phyloP scores from a whole-genome alignment of 2,113 vertebrate genomes.

The Melanotaenia duboulayi region DNA sequence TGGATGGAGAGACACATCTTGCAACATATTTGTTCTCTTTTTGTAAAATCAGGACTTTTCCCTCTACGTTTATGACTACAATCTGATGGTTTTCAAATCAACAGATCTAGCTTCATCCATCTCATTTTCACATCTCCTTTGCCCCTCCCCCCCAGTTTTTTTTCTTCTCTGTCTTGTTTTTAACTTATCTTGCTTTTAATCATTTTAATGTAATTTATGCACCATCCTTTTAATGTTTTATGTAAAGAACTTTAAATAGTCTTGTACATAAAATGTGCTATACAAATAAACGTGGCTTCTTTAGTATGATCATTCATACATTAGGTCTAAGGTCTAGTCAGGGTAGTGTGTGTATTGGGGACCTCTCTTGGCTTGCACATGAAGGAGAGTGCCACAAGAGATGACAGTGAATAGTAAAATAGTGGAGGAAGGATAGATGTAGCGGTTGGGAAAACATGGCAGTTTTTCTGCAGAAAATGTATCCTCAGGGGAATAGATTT shows the following conservation, averaged over 20 bases:
- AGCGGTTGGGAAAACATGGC: conserved; percentile 55
- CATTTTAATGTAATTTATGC: too few relatives aligned
- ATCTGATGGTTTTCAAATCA: neutral
- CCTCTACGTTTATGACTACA: neutral
- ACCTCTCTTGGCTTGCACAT: conserved; percentile 55
- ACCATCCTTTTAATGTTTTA: too few relatives aligned
- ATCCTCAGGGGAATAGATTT: conserved; percentile 40
- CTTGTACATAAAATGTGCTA: too few relatives aligned
- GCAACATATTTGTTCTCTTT: neutral
- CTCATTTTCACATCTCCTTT: conserved; percentile 18
- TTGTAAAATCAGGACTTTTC: neutral
- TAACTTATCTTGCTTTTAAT: too few relatives aligned
- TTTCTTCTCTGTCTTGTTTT: conserved; percentile 24
- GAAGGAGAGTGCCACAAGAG: conserved; percentile 47
- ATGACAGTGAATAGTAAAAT: conserved; percentile 66
- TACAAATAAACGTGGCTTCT: too few relatives aligned
- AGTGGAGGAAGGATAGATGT: conserved; percentile 39
- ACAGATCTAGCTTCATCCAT: neutral
- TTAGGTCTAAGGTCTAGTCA: conserved; percentile 38
- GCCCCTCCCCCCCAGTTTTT: conserved; percentile 14
- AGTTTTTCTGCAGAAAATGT: conserved; percentile 47
- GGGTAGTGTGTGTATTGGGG: conserved; percentile 18
- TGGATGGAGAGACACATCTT: too few relatives aligned
- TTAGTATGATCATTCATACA: conserved; percentile 31
- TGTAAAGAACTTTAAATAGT: too few relatives aligned